Conservation (phyloP, 2,797 vertebrate genomes). For the Pantherophis alleghaniensis region DNA sequence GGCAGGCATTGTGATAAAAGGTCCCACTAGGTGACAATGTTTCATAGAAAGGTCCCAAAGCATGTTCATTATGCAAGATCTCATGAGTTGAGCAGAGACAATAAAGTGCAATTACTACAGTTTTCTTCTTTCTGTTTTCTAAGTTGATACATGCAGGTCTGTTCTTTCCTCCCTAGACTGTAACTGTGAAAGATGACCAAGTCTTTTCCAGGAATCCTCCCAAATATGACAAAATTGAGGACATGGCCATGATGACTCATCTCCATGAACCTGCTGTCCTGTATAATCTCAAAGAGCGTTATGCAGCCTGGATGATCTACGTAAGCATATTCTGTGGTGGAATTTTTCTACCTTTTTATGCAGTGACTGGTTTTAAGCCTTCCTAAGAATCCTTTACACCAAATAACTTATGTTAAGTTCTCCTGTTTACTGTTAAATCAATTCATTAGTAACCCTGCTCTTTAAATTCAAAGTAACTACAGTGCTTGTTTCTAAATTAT, state of each 20-base stretch:
- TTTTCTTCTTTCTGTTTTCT: background rate
- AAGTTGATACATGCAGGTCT: background rate
- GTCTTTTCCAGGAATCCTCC: slow-evolving; percentile 84
- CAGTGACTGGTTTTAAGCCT: background rate
- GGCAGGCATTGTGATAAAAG: background rate
- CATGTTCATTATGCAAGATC: background rate
- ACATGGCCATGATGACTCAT: slow-evolving; percentile 96
- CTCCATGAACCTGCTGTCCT: slow-evolving; percentile 86
- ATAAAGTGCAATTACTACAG: background rate
- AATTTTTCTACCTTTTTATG: background rate
- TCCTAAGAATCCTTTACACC: background rate
- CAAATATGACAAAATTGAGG: slow-evolving; percentile 89
- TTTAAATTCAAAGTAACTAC: background rate
- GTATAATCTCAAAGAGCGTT: slow-evolving; percentile 93
- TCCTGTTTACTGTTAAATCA: background rate
- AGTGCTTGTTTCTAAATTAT: background rate
- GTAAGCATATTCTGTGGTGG: slow-evolving; percentile 63
- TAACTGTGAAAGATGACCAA: slow-evolving; percentile 74
- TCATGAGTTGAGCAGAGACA: background rate
- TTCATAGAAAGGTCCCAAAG: background rate
- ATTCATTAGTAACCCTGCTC: background rate
- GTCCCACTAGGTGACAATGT: background rate
- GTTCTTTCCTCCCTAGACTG: slow-evolving; percentile 57
- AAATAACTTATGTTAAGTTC: background rate
- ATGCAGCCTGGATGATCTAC: slow-evolving; percentile 93